These are phyloP conservation scores for Sycophila sp. DNA, from an alignment of 1,140 invertebrate genomes.

Conservation along the genomic window DNA sequence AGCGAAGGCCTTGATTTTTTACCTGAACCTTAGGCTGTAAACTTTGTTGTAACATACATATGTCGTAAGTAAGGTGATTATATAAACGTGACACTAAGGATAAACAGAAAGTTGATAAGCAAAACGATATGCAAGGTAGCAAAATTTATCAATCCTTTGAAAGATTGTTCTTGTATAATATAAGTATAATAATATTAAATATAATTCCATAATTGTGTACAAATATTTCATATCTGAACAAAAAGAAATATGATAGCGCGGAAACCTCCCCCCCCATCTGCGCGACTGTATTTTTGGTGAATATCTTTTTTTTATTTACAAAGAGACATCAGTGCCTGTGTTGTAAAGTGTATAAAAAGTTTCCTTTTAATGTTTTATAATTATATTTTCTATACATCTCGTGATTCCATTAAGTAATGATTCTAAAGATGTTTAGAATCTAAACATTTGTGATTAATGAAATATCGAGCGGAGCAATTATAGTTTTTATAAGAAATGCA, in stretches of 20 bases:
- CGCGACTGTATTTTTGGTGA: background rate
- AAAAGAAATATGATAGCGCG: slow-evolving; percentile 20
- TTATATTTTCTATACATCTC: background rate
- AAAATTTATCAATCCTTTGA: background rate
- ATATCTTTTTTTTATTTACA: slow-evolving; percentile 23
- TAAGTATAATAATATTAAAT: slow-evolving; percentile 33
- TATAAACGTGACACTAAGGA: slow-evolving; percentile 12
- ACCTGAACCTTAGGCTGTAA: slow-evolving; percentile 22
- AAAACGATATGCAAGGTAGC: background rate
- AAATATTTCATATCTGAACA: slow-evolving; percentile 30
- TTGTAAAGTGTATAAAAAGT: slow-evolving; percentile 13
- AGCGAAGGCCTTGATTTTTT: slow-evolving; percentile 30
- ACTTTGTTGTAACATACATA: slow-evolving; percentile 27
- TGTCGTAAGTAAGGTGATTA: slow-evolving; percentile 24
- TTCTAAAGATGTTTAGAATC: slow-evolving; percentile 6
- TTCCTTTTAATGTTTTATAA: slow-evolving; percentile 23
- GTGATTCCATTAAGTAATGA: slow-evolving; percentile 27
- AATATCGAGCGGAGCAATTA: background rate
- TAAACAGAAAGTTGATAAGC: slow-evolving; percentile 7
- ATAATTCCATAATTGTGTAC: slow-evolving; percentile 33
- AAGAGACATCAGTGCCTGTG: slow-evolving; percentile 19
- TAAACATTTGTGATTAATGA: slow-evolving; percentile 20
- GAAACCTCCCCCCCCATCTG: background rate
- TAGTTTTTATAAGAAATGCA: slow-evolving; percentile 28
- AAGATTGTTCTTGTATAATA: slow-evolving; percentile 15